Evolutionary conservation across 2,888 invertebrate species (phyloP).

Genomic region (Branchipolynoe longqiensis): DNA sequence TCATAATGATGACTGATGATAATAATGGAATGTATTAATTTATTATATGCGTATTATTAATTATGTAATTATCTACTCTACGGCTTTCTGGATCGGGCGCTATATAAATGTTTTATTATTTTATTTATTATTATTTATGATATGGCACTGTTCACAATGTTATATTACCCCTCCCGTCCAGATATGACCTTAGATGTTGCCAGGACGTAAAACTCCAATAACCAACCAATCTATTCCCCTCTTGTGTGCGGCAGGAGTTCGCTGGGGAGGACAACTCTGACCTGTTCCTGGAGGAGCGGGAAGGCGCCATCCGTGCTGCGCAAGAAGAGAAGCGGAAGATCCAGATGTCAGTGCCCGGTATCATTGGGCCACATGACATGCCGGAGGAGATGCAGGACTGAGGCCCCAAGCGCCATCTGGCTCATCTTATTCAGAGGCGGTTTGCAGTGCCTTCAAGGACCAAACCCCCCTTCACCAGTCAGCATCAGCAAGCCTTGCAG

Average conservation of each 20-base stretch:
- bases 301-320: constrained; percentile 92
- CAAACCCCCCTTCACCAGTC: background rate
- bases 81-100: too few species aligned
- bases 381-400: constrained; percentile 82
- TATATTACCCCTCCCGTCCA: too few species aligned
- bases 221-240: too few species aligned
- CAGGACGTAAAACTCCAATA: too few species aligned
- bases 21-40: too few species aligned
- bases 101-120: too few species aligned
- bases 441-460: background rate
- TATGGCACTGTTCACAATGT: too few species aligned
- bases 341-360: constrained; percentile 97
- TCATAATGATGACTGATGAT: too few species aligned
- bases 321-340: constrained; percentile 96
- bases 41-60: too few species aligned
- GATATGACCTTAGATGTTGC: too few species aligned
- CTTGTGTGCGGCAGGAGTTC: constrained; percentile 90
- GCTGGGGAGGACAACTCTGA: constrained; percentile 99
- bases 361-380: constrained; percentile 83
- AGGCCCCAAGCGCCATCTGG: background rate
- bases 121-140: too few species aligned
- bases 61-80: too few species aligned
- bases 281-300: constrained; percentile 97
- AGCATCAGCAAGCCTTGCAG: background rate
- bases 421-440: background rate